phyloP scores from a whole-genome alignment of 2,888 invertebrate species.

The Adelognathus sp. region DNA sequence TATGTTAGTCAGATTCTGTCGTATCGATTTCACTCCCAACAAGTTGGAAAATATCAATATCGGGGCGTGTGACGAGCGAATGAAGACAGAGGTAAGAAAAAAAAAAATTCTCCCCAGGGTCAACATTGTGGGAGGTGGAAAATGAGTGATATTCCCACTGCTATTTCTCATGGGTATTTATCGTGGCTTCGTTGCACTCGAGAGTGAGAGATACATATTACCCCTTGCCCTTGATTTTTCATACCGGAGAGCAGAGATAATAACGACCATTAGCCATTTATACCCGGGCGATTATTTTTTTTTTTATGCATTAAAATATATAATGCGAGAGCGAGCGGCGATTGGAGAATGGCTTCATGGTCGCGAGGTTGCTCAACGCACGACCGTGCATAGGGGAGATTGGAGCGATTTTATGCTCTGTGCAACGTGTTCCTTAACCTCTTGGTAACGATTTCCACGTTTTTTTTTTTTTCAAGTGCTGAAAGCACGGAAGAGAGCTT shows the following conservation, averaged over 20 bases:
- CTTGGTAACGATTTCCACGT: neutral
- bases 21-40: no score
- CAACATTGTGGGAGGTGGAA: neutral
- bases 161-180: neutral
- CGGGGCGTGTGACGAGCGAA: neutral
- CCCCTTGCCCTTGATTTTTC: neutral
- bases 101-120: neutral
- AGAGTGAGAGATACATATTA: neutral
- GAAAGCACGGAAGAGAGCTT: neutral
- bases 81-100: neutral
- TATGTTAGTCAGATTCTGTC: no score
- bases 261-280: neutral
- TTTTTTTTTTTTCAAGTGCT: neutral
- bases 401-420: neutral
- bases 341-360: neutral
- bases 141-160: neutral
- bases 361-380: neutral
- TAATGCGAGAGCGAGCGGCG: neutral
- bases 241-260: neutral
- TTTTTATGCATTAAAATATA: neutral
- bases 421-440: neutral
- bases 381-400: neutral
- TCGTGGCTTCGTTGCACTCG: neutral
- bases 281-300: neutral
- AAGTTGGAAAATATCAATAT: neutral